Base-by-base conservation (phyloP, 1,140 invertebrate genomes). In the Sminthurinus signatus region DNA sequence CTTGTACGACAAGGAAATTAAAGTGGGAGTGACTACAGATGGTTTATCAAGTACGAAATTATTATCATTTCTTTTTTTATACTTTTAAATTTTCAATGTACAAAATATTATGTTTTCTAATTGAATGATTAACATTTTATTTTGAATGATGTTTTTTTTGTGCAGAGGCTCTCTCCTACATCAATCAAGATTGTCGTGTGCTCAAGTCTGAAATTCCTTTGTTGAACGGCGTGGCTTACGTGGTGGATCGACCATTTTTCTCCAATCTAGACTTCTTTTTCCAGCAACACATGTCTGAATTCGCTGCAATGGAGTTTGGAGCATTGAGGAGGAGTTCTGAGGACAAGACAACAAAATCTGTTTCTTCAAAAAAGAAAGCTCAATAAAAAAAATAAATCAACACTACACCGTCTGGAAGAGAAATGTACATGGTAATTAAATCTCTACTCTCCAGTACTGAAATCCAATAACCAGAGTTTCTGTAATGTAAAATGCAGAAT, bases 181-280 rank as follows among this genome's bases (percentile, higher is more conserved):
- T 75, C 25, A 74, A 74, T 27, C 67, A 69, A 39, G 19, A 59
- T 52, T 75, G 76, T 2, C 67, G 65, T 32, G 72, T 80, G 8
- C 36, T 75, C 12, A 72, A 74, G 43, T 23, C 64, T 2, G 73
- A 74, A 52, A 75, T 75, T 28, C 61, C 71, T 8, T 52, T 71
- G 14, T 64, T 66, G 2, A 74, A 75, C 48, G 74, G 73, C 8
- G 74, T 75, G 23, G 68, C 70, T 50, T 73, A 75, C 58, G 62
- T 75, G 17, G 68, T 75, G 32, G 73, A 75, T 29, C 59, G 43
- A 17, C 29, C 25, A n/a, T n/a, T n/a, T n/a, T 29, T 66, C 25
- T 32, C 58, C n/a, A 39, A 55, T 21, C 36, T 10, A 14, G 28
- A 55, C 14, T 55, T 55, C 19, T 55, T 14, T 15, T 28, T 55